phyloP scores from a whole-genome alignment of 1,140 invertebrate species.

The Cherax quadricarinatus region DNA sequence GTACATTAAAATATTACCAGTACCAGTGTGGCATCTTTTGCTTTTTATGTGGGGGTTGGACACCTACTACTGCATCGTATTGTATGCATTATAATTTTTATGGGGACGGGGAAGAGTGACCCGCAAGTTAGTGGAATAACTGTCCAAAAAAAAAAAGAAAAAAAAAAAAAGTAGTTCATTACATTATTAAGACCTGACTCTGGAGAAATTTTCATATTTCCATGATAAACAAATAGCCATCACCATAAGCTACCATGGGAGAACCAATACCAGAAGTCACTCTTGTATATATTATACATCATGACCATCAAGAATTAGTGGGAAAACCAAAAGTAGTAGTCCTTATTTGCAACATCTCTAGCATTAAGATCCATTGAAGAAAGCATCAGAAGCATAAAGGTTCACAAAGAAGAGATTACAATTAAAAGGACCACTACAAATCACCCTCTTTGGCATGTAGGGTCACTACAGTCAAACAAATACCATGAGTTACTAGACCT shows the following conservation, averaged over 20 bases:
- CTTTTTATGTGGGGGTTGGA: too few species aligned
- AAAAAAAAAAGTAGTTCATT: too few species aligned
- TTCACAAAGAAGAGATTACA: too few species aligned
- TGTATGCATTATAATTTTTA: too few species aligned
- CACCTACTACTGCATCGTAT: too few species aligned
- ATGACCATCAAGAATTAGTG: background rate
- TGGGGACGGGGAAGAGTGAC: too few species aligned
- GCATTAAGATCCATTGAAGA: background rate
- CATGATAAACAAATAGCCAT: background rate
- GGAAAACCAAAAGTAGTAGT: background rate
- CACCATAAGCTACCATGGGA: background rate
- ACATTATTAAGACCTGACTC: too few species aligned
- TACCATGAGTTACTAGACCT: background rate
- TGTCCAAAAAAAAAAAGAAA: too few species aligned
- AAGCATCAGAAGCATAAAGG: background rate
- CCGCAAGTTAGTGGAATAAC: too few species aligned
- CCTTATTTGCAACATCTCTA: background rate
- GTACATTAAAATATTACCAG: too few species aligned
- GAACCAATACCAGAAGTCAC: background rate
- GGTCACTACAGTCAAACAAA: background rate
- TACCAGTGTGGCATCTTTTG: too few species aligned
- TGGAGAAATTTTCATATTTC: background rate
- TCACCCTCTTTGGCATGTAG: background rate
- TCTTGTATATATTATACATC: background rate
- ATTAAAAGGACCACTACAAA: background rate